Conservation (phyloP, 1,140 invertebrate genomes). For the Dryas iulia region DNA sequence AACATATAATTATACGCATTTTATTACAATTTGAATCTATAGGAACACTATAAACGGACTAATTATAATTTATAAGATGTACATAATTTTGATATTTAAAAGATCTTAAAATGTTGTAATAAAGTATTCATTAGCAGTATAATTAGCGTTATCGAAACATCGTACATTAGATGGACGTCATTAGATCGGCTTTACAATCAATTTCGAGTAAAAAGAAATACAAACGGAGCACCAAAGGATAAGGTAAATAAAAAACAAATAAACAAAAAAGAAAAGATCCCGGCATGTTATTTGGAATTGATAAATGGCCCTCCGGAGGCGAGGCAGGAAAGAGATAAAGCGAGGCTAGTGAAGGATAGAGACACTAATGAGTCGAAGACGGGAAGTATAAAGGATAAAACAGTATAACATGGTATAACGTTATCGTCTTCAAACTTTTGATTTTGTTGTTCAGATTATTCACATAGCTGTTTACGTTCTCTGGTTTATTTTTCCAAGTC, state of each 20-base stretch:
- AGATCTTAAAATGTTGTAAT: background rate
- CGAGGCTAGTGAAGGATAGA: constrained; percentile 57
- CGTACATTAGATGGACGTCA: constrained; percentile 64
- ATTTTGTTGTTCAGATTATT: constrained; percentile 50
- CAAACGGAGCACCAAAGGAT: constrained; percentile 65
- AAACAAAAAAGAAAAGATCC: constrained; percentile 71
- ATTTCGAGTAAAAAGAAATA: constrained; percentile 69
- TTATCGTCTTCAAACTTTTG: constrained; percentile 54
- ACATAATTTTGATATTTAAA: background rate
- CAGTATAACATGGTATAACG: constrained; percentile 65
- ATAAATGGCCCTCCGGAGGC: constrained; percentile 75
- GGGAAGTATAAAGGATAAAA: constrained; percentile 56
- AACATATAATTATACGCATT: background rate
- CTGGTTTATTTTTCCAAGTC: constrained; percentile 37
- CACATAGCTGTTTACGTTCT: constrained; percentile 36
- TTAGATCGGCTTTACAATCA: constrained; percentile 76
- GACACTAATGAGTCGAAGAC: constrained; percentile 64
- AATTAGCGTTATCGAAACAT: constrained; percentile 71
- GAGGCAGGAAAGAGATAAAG: constrained; percentile 56
- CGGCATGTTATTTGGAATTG: constrained; percentile 77
- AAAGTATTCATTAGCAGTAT: constrained; percentile 51
- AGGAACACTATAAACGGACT: background rate
- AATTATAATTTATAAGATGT: background rate
- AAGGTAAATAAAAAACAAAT: constrained; percentile 76
- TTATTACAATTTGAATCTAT: background rate